phyloP scores from a whole-genome alignment of 1,140 invertebrate genomes.

The Hycleus phaleratus region DNA sequence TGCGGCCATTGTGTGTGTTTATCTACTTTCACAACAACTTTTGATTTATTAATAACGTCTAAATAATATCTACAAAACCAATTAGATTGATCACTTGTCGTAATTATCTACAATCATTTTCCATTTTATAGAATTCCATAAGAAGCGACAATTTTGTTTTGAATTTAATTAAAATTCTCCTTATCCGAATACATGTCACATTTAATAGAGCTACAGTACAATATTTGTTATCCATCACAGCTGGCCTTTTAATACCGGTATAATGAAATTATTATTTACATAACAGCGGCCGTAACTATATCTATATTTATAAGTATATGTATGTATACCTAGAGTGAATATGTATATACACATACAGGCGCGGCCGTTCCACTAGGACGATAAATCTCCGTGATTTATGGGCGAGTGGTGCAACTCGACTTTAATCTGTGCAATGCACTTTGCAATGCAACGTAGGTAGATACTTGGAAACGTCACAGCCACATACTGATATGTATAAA shows the following conservation, averaged over 20 bases:
- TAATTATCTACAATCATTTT: too few relatives aligned
- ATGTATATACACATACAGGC: constrained; percentile 11
- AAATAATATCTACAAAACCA: too few relatives aligned
- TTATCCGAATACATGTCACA: constrained; percentile 12
- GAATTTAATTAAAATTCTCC: constrained; percentile 11
- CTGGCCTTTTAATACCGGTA: constrained; percentile 16
- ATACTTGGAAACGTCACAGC: too few relatives aligned
- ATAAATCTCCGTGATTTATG: constrained; percentile 25
- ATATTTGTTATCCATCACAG: constrained; percentile 19
- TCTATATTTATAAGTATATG: too few relatives aligned
- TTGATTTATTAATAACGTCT: too few relatives aligned
- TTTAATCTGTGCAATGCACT: constrained; percentile 22
- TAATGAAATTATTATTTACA: constrained; percentile 28
- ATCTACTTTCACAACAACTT: constrained; percentile 11
- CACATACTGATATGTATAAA: too few relatives aligned
- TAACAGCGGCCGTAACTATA: constrained; percentile 10
- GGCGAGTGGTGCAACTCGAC: constrained; percentile 15
- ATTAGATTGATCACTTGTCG: too few relatives aligned
- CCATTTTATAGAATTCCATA: too few relatives aligned
- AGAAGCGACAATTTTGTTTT: background rate
- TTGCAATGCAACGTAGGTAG: background rate
- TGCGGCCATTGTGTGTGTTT: constrained; percentile 14
- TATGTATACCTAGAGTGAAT: too few relatives aligned
- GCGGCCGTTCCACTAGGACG: constrained; percentile 17
- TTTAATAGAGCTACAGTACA: constrained; percentile 12